phyloP scores from a whole-genome alignment of 2,113 vertebrate species.

The Isurus oxyrinchus region DNA sequence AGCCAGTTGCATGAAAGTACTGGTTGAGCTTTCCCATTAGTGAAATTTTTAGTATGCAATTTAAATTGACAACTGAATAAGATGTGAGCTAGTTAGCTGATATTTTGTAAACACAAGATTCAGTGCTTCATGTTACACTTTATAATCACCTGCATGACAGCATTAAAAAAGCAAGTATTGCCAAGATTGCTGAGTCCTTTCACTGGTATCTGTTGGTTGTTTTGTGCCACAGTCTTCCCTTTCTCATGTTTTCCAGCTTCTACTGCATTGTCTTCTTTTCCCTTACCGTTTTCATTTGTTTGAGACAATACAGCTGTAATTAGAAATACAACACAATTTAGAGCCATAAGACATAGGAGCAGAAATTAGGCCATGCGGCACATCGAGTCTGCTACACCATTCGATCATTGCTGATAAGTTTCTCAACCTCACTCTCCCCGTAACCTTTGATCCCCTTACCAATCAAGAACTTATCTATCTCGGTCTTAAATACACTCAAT shows the following conservation, averaged over 20 bases:
- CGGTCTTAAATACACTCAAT: too few relatives aligned
- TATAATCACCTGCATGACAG: slow-evolving; percentile 81
- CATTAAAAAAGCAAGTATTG: slow-evolving; percentile 96
- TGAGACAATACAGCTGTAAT: background rate
- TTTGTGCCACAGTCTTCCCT: slow-evolving; percentile 47
- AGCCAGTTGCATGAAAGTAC: background rate
- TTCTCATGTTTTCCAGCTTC: slow-evolving; percentile 39
- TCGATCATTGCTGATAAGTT: too few relatives aligned
- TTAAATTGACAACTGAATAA: background rate
- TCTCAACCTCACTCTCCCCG: too few relatives aligned
- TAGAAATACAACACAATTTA: background rate
- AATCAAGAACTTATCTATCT: too few relatives aligned
- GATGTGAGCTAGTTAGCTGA: background rate
- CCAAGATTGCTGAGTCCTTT: slow-evolving; percentile 92
- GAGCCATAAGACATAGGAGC: too few relatives aligned
- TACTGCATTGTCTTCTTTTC: slow-evolving; percentile 51
- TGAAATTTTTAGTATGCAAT: background rate
- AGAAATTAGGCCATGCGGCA: too few relatives aligned
- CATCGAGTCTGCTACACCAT: too few relatives aligned
- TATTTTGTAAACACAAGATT: background rate
- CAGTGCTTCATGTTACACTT: background rate
- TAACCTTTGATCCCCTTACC: too few relatives aligned
- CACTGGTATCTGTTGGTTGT: slow-evolving; percentile 55
- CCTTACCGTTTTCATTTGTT: slow-evolving; percentile 43
- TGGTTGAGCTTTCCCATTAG: background rate